These are phyloP conservation scores for Xenus cinereus DNA, from an alignment of 2,113 vertebrate genomes.

Conservation along the genomic window DNA sequence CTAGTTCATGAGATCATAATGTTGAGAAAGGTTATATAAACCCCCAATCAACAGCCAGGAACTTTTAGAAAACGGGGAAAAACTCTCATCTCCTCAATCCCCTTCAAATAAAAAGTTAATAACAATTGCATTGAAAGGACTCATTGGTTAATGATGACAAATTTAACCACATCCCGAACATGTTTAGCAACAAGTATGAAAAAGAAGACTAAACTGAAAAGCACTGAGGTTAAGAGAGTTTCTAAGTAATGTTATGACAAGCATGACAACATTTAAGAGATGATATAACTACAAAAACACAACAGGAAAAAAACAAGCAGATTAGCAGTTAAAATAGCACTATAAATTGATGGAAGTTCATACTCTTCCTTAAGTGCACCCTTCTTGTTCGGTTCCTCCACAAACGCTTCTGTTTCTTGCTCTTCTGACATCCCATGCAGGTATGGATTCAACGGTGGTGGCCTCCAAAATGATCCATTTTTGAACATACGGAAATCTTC, in stretches of 20 bases:
- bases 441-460: slow-evolving; percentile 94
- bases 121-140: not conserved
- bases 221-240: not conserved
- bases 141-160: not conserved
- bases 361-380: slow-evolving; percentile 97
- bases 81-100: not conserved
- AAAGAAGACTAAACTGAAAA: not conserved
- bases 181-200: not conserved
- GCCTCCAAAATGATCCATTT: slow-evolving; percentile 96
- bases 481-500: slow-evolving; percentile 99
- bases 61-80: not conserved
- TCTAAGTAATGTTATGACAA: not conserved
- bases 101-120: not conserved
- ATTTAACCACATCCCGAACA: not conserved
- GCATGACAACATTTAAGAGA: not conserved
- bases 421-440: slow-evolving; percentile 94
- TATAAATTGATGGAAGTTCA: slow-evolving; percentile 27
- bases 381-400: slow-evolving; percentile 91
- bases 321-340: not conserved
- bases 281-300: not conserved
- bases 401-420: slow-evolving; percentile 87
- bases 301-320: not conserved
- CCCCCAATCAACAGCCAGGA: not conserved
- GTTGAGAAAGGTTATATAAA: not conserved
- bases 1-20: not conserved